Evolutionary conservation across 2,797 vertebrate genomes (phyloP), one percentile per base, ranked within the genome.

Genomic region (Pseudocheirus occidentalis): DNA sequence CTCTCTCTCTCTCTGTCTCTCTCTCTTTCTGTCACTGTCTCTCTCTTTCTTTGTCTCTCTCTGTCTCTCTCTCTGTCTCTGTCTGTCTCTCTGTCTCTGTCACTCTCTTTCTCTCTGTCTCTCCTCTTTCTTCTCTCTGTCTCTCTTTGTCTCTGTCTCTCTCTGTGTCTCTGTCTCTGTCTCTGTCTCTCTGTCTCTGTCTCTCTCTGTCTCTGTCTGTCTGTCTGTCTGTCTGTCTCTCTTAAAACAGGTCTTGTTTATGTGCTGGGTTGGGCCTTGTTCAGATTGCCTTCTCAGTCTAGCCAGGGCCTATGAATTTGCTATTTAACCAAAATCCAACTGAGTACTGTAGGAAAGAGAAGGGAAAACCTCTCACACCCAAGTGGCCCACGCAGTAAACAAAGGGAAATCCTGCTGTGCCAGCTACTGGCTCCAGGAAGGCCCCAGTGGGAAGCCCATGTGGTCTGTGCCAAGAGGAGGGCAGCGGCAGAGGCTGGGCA

Each of bases 291-390:
- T 97, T 97, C 96, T 91, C 94, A 81, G 93, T 92, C 57, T 92
- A 94, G 96, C 55, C 94, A 90, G 52, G 34, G 94, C 57, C 93
- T 95, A 93, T 92, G 97, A 97, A 97, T 97, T 97, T 92, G 93
- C 66, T 97, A 97, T 98, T 98, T 92, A 98, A 97, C 95, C 95
- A 96, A 90, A 95, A 97, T 96, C 94, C 97, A 92, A 95, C 90
- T 10, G 92, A 98, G 92, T 89, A 94, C 94, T 91, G 87, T 94
- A 96, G 97, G 94, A 98, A 96, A 98, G 55, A 52, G 98, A 97
- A 97, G 58, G 92, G 97, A 97, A 96, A 97, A 97, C 97, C 96
- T 97, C 98, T 98, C 98, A 98, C 97, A 98, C 97, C 97, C 97
- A 98, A 97, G 96, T 95, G 95, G 95, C 97, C 97, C 89, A 94